Evolutionary conservation across 1,140 invertebrate genomes (phyloP), one percentile per base, ranked within the genome.

Genomic region (Adoxophyes honmai): DNA sequence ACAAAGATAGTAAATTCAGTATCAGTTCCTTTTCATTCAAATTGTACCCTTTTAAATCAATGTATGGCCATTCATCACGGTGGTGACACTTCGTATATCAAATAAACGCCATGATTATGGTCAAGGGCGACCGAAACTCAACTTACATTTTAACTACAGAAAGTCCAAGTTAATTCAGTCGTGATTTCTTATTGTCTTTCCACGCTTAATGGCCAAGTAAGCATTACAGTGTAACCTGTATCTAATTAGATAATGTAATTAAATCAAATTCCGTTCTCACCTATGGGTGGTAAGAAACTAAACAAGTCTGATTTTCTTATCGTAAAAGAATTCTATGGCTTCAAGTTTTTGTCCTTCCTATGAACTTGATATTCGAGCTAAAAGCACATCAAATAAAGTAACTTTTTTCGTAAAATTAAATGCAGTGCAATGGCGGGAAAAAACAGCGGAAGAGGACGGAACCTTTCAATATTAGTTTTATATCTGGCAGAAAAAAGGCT

Each of bases 381-480:
- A 80, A 77, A 77, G 70, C 68, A 70, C 57, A 72, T 71, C 67
- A 80, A 80, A 75, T 73, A 78, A 70, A 76, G 75, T 78, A 63
- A 70, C 71, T 68, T 79, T 80, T 84, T 86, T 74, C 63, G 35
- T 11, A 58, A 74, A 70, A 71, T 57, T 61, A 68, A 78, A 73
- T 64, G 63, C 63, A 75, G 60, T 72, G 75, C 74, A 78, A 73
- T 80, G 70, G 62, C 63, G 61, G 64, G 68, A 86, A 84, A 82
- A 83, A 78, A 60, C 68, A 66, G 63, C 81, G 83, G 86, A 88
- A 86, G 81, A 79, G 83, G 83, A 86, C 84, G 83, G 81, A 79
- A 78, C 81, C 73, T 74, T 79, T 74, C 81, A 86, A 86, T 88
- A 88, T 88, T 88, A 88, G 86, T 88, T 88, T 86, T 84, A 88